phyloP scores from a whole-genome alignment of 2,888 invertebrate species.

The Elaeidobius kamerunicus region DNA sequence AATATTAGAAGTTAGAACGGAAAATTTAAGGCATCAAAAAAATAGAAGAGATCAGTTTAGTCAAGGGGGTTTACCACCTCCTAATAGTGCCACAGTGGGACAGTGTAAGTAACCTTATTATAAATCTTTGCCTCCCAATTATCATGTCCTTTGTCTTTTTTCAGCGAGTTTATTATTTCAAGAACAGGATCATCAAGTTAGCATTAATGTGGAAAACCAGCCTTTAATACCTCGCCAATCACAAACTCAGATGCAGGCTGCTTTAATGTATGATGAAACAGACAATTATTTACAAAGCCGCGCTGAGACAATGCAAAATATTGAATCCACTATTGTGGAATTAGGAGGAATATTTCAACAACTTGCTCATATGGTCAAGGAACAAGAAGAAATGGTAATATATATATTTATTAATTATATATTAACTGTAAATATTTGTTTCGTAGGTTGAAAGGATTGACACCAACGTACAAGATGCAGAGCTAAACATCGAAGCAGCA shows the following conservation, averaged over 20 bases:
- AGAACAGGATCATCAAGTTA: constrained; percentile 65
- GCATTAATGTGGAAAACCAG: constrained; percentile 76
- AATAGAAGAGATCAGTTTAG: constrained; percentile 87
- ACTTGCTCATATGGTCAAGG: constrained; percentile 94
- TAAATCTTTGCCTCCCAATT: no score
- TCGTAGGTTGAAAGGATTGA: constrained; percentile 78
- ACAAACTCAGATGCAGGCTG: constrained; percentile 59
- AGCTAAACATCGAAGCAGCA: constrained; percentile 95
- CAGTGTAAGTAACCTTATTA: constrained; percentile 36
- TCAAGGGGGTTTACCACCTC: constrained; percentile 65
- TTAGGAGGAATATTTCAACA: constrained; percentile 98
- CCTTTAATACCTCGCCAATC: constrained; percentile 48
- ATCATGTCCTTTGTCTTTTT: constrained; percentile 31
- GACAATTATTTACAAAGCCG: constrained; percentile 89
- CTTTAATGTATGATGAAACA: constrained; percentile 78
- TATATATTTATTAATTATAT: no score
- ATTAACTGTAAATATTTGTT: no score
- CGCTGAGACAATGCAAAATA: constrained; percentile 98
- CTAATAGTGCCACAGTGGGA: constrained; percentile 48
- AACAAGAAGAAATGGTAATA: constrained; percentile 94
- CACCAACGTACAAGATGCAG: constrained; percentile 92
- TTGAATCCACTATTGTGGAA: constrained; percentile 98
- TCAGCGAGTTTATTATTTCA: constrained; percentile 50
- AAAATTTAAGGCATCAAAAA: constrained; percentile 96
- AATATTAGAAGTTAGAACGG: constrained; percentile 95